Conservation (phyloP, 2,888 invertebrate species). For the Sesamia inferens region DNA sequence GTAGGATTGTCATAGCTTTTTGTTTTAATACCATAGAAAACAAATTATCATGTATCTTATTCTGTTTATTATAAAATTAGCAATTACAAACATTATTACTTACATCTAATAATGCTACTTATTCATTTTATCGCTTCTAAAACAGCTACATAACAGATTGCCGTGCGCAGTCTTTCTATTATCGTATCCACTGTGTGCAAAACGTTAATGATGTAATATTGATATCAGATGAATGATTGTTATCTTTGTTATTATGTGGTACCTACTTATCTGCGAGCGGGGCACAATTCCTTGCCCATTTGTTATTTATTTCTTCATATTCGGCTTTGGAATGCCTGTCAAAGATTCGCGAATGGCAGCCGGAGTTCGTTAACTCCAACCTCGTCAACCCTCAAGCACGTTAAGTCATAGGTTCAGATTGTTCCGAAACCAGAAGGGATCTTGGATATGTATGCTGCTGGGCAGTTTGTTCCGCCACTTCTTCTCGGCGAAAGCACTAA, state of each 20-base stretch:
- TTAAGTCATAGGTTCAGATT: too few relatives aligned
- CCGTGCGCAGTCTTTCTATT: slow-evolving; percentile 16
- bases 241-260: slow-evolving; percentile 6
- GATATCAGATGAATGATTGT: slow-evolving; percentile 16
- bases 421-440: not conserved
- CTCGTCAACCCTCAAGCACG: too few relatives aligned
- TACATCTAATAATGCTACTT: slow-evolving; percentile 14
- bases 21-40: not conserved
- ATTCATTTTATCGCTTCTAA: slow-evolving; percentile 6
- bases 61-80: slow-evolving; percentile 5
- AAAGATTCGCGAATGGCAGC: not conserved
- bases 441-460: too few relatives aligned
- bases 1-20: not conserved
- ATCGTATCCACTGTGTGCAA: slow-evolving; percentile 27
- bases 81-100: not conserved
- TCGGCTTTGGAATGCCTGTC: not conserved
- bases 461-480: too few relatives aligned
- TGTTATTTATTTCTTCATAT: not conserved
- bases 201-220: slow-evolving; percentile 20
- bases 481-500: too few relatives aligned
- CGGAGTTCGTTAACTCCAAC: too few relatives aligned
- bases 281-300: not conserved
- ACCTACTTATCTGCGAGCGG: not conserved
- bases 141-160: slow-evolving; percentile 14
- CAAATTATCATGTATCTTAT: not conserved